These are phyloP conservation scores for Neodontobutis hainanensis DNA, from an alignment of 2,113 vertebrate species.

Conservation along the genomic window DNA sequence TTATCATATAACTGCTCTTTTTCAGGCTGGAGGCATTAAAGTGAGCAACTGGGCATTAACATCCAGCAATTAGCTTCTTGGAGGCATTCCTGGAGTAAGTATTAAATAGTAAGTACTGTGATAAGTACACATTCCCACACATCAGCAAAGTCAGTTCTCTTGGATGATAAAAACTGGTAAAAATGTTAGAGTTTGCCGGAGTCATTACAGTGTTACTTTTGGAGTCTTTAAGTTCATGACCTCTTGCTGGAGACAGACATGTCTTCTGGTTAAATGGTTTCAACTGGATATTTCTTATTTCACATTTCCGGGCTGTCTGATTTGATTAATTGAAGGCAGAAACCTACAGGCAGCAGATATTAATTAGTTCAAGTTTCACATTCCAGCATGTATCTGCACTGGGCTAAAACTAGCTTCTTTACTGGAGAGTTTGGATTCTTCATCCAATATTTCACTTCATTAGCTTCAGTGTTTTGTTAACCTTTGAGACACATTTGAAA, in stretches of 20 bases:
- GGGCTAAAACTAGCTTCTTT: not conserved
- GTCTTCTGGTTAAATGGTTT: constrained; percentile 20
- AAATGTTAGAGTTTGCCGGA: not conserved
- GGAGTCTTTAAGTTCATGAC: not conserved
- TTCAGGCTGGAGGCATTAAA: constrained; percentile 47
- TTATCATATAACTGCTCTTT: constrained; percentile 66
- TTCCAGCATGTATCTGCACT: constrained; percentile 22
- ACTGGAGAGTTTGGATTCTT: not conserved
- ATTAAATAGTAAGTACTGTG: too few relatives aligned
- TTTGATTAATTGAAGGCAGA: constrained; percentile 37
- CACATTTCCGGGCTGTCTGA: constrained; percentile 8
- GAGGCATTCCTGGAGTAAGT: constrained; percentile 5
- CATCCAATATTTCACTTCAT: constrained; percentile 7
- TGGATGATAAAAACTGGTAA: not conserved
- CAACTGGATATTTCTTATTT: constrained; percentile 13
- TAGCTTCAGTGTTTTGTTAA: constrained; percentile 3
- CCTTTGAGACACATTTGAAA: constrained; percentile 2
- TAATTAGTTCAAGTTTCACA: constrained; percentile 28
- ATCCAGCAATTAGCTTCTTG: constrained; percentile 57
- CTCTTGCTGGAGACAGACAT: not conserved
- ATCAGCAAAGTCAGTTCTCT: not conserved
- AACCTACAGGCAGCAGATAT: constrained; percentile 32
- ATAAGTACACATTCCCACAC: not conserved
- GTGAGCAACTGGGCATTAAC: constrained; percentile 34
- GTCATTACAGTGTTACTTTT: constrained; percentile 1